Evolutionary conservation across 1,140 invertebrate genomes (phyloP).

Genomic region (Helicoverpa armigera): DNA sequence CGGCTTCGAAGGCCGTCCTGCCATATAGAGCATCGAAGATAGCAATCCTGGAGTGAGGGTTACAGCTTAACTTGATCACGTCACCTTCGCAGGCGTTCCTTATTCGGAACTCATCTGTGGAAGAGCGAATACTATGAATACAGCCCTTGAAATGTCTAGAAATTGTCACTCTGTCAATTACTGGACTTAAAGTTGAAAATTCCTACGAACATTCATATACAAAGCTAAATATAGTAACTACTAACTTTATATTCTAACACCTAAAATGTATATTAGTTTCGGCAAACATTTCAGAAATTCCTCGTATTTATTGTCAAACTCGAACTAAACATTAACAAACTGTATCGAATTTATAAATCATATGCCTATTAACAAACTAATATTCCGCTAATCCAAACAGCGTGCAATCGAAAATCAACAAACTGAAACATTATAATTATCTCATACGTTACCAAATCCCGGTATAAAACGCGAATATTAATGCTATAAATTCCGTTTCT

Average conservation of each 20-base stretch:
- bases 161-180: too few relatives aligned
- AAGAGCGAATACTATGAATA: not conserved
- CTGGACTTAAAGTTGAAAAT: too few relatives aligned
- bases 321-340: not conserved
- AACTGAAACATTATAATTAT: slow-evolving; percentile 15
- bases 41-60: slow-evolving; percentile 93
- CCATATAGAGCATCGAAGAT: slow-evolving; percentile 96
- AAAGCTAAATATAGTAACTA: not conserved
- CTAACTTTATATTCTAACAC: too few relatives aligned
- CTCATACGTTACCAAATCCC: slow-evolving; percentile 10
- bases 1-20: slow-evolving; percentile 93
- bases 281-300: too few relatives aligned
- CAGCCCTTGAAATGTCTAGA: too few relatives aligned
- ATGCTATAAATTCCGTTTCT: not conserved
- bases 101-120: slow-evolving; percentile 94
- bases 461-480: slow-evolving; percentile 19
- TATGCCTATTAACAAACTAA: not conserved
- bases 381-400: not conserved
- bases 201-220: not conserved
- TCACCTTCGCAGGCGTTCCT: slow-evolving; percentile 96
- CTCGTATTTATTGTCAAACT: too few relatives aligned
- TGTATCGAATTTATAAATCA: not conserved
- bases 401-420: slow-evolving; percentile 19
- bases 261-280: too few relatives aligned
- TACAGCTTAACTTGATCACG: slow-evolving; percentile 92